Conservation (phyloP, 2,797 vertebrate species). For the Pantherophis vulpinus region DNA sequence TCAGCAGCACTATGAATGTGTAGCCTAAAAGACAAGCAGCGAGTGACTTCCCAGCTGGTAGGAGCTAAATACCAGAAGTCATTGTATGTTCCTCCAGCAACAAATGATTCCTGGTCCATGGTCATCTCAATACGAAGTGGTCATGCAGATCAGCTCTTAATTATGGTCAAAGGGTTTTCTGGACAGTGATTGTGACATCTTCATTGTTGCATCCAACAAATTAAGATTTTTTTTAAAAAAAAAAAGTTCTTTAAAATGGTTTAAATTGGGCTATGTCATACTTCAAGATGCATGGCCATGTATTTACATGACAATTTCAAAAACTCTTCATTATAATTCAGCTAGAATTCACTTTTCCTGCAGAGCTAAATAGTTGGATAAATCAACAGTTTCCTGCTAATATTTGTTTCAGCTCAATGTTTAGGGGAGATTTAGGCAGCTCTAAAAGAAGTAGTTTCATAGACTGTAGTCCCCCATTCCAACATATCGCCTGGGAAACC, state of each 20-base stretch:
- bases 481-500: not conserved
- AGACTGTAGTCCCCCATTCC: conserved; percentile 9
- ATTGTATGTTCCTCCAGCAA: not conserved
- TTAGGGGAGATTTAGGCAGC: not conserved
- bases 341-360: not conserved
- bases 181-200: not conserved
- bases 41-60: not conserved
- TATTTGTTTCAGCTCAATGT: not conserved
- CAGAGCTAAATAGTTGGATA: not conserved
- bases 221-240: not conserved
- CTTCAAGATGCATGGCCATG: not conserved
- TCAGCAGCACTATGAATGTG: not conserved
- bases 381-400: not conserved
- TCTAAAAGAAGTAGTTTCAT: conserved; percentile 39
- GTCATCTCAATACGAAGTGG: not conserved
- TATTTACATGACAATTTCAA: not conserved
- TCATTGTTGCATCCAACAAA: not conserved
- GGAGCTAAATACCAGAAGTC: not conserved
- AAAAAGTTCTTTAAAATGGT: too few relatives aligned
- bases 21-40: not conserved
- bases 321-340: not conserved
- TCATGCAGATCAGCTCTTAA: not conserved
- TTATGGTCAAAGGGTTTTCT: not conserved
- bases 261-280: not conserved
- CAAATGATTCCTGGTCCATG: not conserved